phyloP scores from a whole-genome alignment of 1,140 invertebrate species.

The Diabrotica virgifera region DNA sequence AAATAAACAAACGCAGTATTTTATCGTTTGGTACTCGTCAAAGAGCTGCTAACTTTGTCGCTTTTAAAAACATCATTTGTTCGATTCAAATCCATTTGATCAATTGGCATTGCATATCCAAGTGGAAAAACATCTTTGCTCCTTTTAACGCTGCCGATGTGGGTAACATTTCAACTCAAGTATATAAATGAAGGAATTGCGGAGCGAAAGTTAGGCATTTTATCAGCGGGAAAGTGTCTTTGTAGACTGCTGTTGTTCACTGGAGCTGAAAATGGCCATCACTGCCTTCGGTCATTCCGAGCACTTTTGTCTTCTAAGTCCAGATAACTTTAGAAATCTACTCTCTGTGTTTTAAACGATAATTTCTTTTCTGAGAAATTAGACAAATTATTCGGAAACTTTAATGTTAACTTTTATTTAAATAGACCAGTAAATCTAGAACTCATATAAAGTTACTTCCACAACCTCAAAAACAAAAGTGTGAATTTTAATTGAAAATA shows the following conservation, averaged over 20 bases:
- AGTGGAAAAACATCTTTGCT: neutral
- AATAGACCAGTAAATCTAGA: too few relatives aligned
- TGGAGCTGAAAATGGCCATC: conserved; percentile 31
- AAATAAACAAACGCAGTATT: too few relatives aligned
- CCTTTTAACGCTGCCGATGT: neutral
- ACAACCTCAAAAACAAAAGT: too few relatives aligned
- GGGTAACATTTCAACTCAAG: neutral
- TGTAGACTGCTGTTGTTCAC: conserved; percentile 30
- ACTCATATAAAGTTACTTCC: too few relatives aligned
- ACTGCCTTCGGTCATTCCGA: conserved; percentile 28
- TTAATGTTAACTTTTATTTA: neutral
- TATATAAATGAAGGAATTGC: conserved; percentile 7
- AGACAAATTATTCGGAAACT: conserved; percentile 19
- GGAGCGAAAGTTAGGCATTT: conserved; percentile 12
- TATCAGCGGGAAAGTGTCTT: conserved; percentile 26
- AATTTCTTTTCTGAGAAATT: conserved; percentile 20
- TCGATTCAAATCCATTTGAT: neutral
- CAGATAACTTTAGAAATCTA: conserved; percentile 23
- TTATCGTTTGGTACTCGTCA: too few relatives aligned
- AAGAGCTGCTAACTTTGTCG: too few relatives aligned
- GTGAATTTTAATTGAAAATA: too few relatives aligned
- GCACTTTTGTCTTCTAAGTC: conserved; percentile 22
- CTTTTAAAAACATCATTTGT: too few relatives aligned
- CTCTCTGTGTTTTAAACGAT: conserved; percentile 19
- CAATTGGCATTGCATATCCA: neutral